Percentiles rank a stretch among this genome's conserved stretches.
These are phyloP conservation scores for Cirrhinus molitorella DNA, from an alignment of 2,797 vertebrate genomes.

Conservation along the genomic window DNA sequence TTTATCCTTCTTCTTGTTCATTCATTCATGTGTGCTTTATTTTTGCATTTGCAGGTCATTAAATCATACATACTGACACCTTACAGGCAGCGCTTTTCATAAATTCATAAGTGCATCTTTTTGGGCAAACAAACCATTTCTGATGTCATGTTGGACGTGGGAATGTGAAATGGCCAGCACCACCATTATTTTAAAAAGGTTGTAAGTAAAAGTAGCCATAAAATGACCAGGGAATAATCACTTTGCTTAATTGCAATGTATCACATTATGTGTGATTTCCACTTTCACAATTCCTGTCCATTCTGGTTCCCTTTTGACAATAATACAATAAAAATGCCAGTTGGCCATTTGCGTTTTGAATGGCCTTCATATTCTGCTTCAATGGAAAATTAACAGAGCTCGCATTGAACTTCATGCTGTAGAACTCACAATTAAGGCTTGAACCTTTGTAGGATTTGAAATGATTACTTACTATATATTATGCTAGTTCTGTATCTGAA, in stretches of 20 bases:
- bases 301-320: slow-evolving; percentile 33
- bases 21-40: background rate
- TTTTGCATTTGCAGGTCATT: background rate
- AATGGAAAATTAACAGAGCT: background rate
- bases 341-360: slow-evolving; percentile 31
- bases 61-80: background rate
- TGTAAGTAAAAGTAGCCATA: background rate
- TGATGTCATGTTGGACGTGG: background rate
- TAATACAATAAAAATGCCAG: slow-evolving; percentile 28
- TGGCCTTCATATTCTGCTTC: slow-evolving; percentile 11
- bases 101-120: background rate
- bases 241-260: slow-evolving; percentile 40
- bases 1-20: background rate
- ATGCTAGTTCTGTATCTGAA: background rate
- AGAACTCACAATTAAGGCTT: background rate
- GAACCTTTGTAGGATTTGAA: background rate
- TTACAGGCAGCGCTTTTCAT: background rate
- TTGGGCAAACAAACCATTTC: background rate
- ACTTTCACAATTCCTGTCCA: slow-evolving; percentile 28
- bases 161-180: background rate
- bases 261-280: slow-evolving; percentile 47
- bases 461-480: background rate
- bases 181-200: background rate
- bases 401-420: background rate
- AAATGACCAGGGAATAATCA: slow-evolving; percentile 33